A percentile compares a stretch with the other conserved stretches of the same genome.
These are phyloP conservation scores for Drosophila miranda DNA, from an alignment of 1,140 invertebrate species.

Conservation along the genomic window DNA sequence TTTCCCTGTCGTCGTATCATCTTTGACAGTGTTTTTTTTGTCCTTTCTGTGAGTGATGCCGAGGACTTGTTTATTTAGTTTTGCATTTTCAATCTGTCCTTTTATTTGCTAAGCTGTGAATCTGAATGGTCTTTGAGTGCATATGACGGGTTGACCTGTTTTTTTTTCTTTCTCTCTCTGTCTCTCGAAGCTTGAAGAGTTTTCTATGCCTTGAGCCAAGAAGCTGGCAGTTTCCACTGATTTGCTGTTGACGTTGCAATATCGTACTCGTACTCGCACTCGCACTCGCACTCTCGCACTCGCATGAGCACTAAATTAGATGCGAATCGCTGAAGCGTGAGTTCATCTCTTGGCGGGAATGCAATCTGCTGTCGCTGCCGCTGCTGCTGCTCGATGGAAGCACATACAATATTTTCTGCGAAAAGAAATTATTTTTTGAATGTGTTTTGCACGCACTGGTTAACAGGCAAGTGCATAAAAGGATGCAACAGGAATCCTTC, in stretches of 20 bases:
- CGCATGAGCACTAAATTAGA: slow-evolving; percentile 45
- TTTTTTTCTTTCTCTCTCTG: not conserved
- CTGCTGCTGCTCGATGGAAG: not conserved
- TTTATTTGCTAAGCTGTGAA: slow-evolving; percentile 47
- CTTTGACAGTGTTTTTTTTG: slow-evolving; percentile 14
- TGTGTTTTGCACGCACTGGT: slow-evolving; percentile 36
- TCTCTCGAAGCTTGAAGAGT: not conserved
- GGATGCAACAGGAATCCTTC: not conserved
- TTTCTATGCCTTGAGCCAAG: slow-evolving; percentile 20
- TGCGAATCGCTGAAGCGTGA: slow-evolving; percentile 39
- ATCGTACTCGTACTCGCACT: too few relatives aligned
- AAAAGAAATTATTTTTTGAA: slow-evolving; percentile 50
- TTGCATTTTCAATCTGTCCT: slow-evolving; percentile 44
- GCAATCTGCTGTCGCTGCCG: slow-evolving; percentile 16
- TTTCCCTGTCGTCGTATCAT: slow-evolving; percentile 10
- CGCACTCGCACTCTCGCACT: too few relatives aligned
- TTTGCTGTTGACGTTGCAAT: slow-evolving; percentile 31
- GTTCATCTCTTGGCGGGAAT: slow-evolving; percentile 26
- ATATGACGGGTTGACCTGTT: slow-evolving; percentile 33
- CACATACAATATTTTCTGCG: slow-evolving; percentile 2
- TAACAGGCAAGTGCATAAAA: slow-evolving; percentile 20
- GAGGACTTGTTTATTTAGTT: slow-evolving; percentile 18
- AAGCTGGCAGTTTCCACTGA: slow-evolving; percentile 33
- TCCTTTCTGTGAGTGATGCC: not conserved
- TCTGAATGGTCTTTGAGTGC: slow-evolving; percentile 1